Base-by-base conservation (phyloP, 2,888 invertebrate species). In the Geophilus truncorum region DNA sequence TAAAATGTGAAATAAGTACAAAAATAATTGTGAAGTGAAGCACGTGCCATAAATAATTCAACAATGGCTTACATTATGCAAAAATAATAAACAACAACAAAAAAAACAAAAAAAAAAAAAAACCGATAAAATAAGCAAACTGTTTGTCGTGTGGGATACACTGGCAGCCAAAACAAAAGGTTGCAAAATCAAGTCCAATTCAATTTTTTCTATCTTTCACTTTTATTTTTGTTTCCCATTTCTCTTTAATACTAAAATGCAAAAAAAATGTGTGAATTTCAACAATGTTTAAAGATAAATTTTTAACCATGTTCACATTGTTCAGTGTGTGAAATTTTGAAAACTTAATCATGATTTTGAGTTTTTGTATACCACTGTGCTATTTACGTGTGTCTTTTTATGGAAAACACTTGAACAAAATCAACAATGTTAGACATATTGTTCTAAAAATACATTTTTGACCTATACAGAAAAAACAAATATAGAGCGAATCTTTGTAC, bases 361-460 rank as follows among this genome's bases (percentile, higher is more conserved):
- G 70, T 70, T 70, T 70, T 70, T 70, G 70, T 70, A 70, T 70
- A 70, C 70, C 70, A 70, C 70, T 70, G 70, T 70, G 70, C 70
- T 70, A 70, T 70, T 70, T 70, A 70, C 70, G 70, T 70, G 45
- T 45, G 70, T 70, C 70, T 70, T 70, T 70, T 70, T 70, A 70
- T 70, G 70, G 70, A 70, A 70, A 25, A 70, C 70, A 70, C 70
- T 70, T 70, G 70, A 70, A 70, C 70, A 70, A 70, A 25, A 70
- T 70, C 70, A 70, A 70, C 70, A 70, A 70, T 70, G 70, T 70
- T 70, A 70, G 70, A 70, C 28, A 70, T 70, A 70, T 70, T 70
- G 70, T 70, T 70, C 70, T 70, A 28, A 70, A 70, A 70, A 0
- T 23, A 70, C n/a, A 70, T 70, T 70, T 70, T 28, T 70, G 70